Base-by-base conservation (phyloP, 2,888 invertebrate genomes). In the Nemapogon koenigi region DNA sequence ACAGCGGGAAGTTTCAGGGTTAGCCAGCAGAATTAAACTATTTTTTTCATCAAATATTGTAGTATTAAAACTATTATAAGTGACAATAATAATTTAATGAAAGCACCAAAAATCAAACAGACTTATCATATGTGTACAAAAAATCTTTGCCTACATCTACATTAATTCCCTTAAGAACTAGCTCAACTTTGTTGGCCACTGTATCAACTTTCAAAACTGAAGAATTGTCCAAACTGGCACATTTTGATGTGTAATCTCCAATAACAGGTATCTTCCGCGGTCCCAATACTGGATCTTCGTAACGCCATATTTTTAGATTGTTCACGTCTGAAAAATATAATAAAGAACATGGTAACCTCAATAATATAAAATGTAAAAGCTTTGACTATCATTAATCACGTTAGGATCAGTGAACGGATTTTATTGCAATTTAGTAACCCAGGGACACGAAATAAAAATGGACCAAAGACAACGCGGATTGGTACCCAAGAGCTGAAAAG, bases 181-280 rank as follows among this genome's bases (percentile, higher is more conserved):
- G 50, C 43, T 60, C 62, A 10, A 85, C 67, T 38, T 57, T 62
- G 36, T 69, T 65, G 16, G 65, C 55, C 1, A 58, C 58, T 10
- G 79, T 49, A 49, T 85, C 79, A 19, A 87, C 70, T 16, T 63
- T 49, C 43, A 85, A 64, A 37, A 84, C 82, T 35, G 65, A 57
- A 22, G 69, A 59, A 45, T 71, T 58, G 4, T 66, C 59, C 18
- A 89, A 62, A 29, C 62, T 47, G 1, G 78, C 59, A 62, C 88
- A 89, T 42, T 83, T 87, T 25, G 76, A 73, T 40, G 83, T 79
- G 39, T 85, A 84, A 47, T 90, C 81, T 22, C 86, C 83, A 40
- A 84, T 81, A 16, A 68, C 63, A 0, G 96, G 95, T 38, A 95
- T 84, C 51, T 78, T 84, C 30, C 94, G 81, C 3, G 91, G 88